Evolutionary conservation across 2,113 vertebrate species (phyloP).

Genomic region (Glaucomys volans): DNA sequence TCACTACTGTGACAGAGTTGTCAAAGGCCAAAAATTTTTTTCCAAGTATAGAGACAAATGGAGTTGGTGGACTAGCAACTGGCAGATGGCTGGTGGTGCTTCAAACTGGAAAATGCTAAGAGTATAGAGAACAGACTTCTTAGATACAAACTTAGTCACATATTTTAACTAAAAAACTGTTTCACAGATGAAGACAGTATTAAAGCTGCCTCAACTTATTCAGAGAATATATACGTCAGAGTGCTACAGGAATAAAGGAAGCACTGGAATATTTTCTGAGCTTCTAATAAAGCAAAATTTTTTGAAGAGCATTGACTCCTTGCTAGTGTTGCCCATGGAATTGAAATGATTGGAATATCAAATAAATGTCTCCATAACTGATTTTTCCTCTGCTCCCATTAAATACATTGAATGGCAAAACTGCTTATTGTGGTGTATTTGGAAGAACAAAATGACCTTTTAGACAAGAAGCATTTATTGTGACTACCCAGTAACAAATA

Average conservation of each 20-base stretch:
- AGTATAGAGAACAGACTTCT: too few relatives aligned
- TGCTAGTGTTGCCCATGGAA: conserved; percentile 3
- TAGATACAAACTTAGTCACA: neutral
- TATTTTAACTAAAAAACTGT: conserved; percentile 41
- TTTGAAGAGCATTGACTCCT: conserved; percentile 42
- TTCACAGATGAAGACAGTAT: conserved; percentile 11
- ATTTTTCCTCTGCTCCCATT: conserved; percentile 8
- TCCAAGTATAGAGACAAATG: conserved; percentile 1
- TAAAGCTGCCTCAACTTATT: conserved; percentile 44
- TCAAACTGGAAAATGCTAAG: neutral
- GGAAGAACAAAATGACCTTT: conserved; percentile 57
- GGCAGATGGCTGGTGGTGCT: neutral
- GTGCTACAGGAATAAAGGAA: neutral
- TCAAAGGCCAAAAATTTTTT: neutral
- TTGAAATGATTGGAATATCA: conserved; percentile 38
- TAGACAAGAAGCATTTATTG: conserved; percentile 23
- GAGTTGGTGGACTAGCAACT: neutral
- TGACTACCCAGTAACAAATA: neutral
- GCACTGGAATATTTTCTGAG: conserved; percentile 2
- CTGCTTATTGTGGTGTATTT: conserved; percentile 1
- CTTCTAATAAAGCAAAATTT: neutral
- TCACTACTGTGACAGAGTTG: neutral
- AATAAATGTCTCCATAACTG: conserved; percentile 48
- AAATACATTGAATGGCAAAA: conserved; percentile 46
- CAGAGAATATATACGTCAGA: neutral